phyloP scores from a whole-genome alignment of 2,797 vertebrate species.

The Bovichtus diacanthus region DNA sequence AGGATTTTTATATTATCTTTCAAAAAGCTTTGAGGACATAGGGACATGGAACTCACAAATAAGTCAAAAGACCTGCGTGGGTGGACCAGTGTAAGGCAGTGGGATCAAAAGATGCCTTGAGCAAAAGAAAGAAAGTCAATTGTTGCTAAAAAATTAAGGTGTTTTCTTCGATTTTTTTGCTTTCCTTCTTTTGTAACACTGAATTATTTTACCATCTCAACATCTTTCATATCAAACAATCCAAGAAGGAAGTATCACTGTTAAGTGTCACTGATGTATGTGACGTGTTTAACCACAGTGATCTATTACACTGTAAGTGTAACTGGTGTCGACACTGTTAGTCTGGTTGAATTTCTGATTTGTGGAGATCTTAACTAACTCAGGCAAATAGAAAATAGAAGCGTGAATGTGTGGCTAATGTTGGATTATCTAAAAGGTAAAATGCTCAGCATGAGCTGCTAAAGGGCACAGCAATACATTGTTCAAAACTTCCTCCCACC shows the following conservation, averaged over 20 bases:
- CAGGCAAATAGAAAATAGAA: background rate
- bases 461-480: background rate
- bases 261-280: background rate
- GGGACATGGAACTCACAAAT: background rate
- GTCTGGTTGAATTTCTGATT: too few relatives aligned
- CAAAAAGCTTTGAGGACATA: background rate
- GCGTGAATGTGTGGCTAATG: background rate
- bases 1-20: background rate
- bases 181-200: background rate
- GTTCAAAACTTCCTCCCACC: conserved; percentile 5
- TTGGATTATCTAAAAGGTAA: background rate
- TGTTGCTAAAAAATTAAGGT: too few relatives aligned
- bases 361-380: background rate
- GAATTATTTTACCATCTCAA: background rate
- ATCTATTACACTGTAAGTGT: too few relatives aligned
- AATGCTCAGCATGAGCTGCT: background rate
- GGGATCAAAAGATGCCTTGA: background rate
- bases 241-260: background rate
- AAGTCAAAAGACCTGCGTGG: background rate
- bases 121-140: background rate
- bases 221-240: background rate
- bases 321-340: too few relatives aligned
- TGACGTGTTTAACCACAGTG: too few relatives aligned
- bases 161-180: background rate
- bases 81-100: background rate